Conservation (phyloP, 2,113 vertebrate genomes). For the Apteryx owenii region DNA sequence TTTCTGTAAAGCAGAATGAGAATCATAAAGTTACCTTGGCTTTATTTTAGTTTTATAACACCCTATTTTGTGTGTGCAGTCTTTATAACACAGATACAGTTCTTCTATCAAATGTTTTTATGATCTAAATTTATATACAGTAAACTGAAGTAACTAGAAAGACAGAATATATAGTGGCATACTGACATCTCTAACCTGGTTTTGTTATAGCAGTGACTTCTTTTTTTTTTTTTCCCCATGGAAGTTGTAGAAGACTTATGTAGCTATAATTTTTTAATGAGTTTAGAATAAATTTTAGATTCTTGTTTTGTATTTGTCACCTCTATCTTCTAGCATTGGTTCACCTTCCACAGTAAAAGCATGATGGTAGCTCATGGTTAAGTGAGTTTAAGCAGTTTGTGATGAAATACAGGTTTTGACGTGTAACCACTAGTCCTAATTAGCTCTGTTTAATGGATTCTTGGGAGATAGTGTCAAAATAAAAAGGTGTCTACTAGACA, state of each 20-base stretch:
- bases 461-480: background rate
- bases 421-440: background rate
- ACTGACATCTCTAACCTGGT: background rate
- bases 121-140: background rate
- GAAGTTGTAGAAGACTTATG: background rate
- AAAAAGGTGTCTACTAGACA: background rate
- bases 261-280: background rate
- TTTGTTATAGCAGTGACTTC: background rate
- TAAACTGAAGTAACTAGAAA: background rate
- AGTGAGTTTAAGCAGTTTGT: background rate
- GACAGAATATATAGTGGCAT: background rate
- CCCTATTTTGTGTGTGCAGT: background rate
- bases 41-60: background rate
- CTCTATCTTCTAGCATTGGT: background rate
- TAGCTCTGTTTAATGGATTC: background rate
- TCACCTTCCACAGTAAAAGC: background rate
- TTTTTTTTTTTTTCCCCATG: too few relatives aligned
- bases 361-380: background rate
- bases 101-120: background rate
- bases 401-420: background rate
- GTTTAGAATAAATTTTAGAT: background rate
- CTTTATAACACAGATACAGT: background rate
- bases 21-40: background rate
- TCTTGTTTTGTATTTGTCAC: background rate
- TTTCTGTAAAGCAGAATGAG: background rate